phyloP scores from a whole-genome alignment of 2,113 vertebrate species.

The Crotalus tigris region DNA sequence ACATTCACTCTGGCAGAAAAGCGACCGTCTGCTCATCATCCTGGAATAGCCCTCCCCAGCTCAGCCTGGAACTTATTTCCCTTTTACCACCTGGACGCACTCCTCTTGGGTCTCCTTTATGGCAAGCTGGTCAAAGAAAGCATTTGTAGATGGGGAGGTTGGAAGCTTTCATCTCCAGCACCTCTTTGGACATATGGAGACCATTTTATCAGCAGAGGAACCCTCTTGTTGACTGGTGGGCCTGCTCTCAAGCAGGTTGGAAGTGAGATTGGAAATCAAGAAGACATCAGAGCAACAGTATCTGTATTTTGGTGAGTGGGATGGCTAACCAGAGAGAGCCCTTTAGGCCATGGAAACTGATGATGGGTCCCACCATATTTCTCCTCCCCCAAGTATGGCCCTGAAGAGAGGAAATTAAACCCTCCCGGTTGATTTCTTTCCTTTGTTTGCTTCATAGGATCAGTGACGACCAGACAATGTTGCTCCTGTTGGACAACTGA shows the following conservation, averaged over 20 bases:
- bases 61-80: not conserved
- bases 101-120: not conserved
- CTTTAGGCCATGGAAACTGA: not conserved
- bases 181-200: not conserved
- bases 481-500: not conserved
- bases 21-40: not conserved
- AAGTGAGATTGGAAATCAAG: not conserved
- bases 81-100: not conserved
- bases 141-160: not conserved
- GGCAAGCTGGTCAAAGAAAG: not conserved
- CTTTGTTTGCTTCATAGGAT: not conserved
- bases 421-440: too few species aligned
- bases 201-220: not conserved
- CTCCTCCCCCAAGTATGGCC: not conserved
- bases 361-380: not conserved
- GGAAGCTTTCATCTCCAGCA: not conserved
- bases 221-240: not conserved
- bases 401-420: not conserved
- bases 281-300: not conserved
- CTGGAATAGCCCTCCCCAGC: not conserved
- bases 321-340: not conserved
- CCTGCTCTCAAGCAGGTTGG: not conserved
- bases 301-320: not conserved
- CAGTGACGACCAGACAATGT: not conserved
- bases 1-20: not conserved